Evolutionary conservation across 2,888 invertebrate genomes (phyloP).

Genomic region (Allacma fusca): DNA sequence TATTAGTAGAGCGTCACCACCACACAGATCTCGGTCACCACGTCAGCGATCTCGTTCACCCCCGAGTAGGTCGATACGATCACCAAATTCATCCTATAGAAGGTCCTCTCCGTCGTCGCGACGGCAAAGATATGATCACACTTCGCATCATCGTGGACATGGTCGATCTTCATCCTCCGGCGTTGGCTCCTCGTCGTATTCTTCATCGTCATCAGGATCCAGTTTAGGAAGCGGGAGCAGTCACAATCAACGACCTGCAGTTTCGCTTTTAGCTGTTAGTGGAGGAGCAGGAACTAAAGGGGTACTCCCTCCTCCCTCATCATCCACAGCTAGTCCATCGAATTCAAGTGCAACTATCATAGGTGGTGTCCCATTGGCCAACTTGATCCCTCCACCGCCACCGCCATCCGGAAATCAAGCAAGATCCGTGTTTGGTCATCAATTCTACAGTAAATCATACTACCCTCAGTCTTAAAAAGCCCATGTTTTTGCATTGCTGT

Average conservation of each 20-base stretch:
- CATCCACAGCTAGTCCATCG: background rate
- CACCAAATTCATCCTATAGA: background rate
- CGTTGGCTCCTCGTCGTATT: background rate
- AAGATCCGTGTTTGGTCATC: constrained; percentile 35
- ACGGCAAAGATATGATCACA: background rate
- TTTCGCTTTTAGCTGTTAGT: background rate
- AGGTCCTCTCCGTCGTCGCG: background rate
- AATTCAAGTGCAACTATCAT: constrained; percentile 26
- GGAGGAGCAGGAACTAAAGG: background rate
- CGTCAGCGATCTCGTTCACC: background rate
- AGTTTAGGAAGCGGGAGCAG: background rate
- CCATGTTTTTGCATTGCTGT: no score
- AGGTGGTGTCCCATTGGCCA: constrained; percentile 36
- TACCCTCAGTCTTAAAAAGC: constrained; percentile 18
- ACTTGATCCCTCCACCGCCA: constrained; percentile 33
- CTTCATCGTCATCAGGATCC: background rate
- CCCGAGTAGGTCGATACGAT: background rate
- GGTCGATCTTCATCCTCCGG: background rate
- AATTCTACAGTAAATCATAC: constrained; percentile 29
- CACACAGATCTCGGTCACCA: background rate
- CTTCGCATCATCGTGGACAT: constrained; percentile 19
- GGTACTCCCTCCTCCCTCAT: background rate
- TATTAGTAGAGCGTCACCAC: background rate
- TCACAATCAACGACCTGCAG: background rate
- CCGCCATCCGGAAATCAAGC: constrained; percentile 20